Conservation (phyloP, 1,140 invertebrate species). For the Portunus trituberculatus region DNA sequence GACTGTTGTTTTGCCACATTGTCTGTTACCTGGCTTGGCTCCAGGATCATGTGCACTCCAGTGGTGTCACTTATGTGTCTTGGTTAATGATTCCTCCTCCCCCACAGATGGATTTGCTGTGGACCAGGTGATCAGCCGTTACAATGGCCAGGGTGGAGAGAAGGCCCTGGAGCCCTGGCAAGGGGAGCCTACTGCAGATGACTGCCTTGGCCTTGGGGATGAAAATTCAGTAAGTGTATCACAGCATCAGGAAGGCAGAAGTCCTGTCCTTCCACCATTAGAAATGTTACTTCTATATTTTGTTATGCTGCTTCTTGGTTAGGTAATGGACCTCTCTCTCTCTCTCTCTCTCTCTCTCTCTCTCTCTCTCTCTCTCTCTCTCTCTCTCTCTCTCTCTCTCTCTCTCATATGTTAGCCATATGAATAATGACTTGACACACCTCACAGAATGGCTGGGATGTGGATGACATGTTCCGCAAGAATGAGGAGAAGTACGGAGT, state of each 20-base stretch:
- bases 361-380: too few relatives aligned
- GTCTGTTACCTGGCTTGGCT: too few relatives aligned
- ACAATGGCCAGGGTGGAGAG: constrained; percentile 75
- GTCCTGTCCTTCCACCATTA: too few relatives aligned
- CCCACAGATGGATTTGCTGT: constrained; percentile 69
- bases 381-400: too few relatives aligned
- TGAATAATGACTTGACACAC: too few relatives aligned
- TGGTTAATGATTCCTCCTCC: not conserved
- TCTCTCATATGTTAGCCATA: not conserved
- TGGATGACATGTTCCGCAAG: constrained; percentile 95
- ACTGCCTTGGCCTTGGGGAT: constrained; percentile 68
- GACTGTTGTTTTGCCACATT: too few relatives aligned
- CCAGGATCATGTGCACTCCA: too few relatives aligned
- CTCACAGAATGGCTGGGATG: constrained; percentile 94
- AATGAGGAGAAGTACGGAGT: constrained; percentile 95
- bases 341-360: too few relatives aligned
- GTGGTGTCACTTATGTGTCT: too few relatives aligned
- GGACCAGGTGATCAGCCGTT: constrained; percentile 78
- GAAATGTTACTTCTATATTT: too few relatives aligned
- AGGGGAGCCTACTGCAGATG: constrained; percentile 81
- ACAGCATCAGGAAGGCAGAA: not conserved
- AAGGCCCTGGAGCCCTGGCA: constrained; percentile 91
- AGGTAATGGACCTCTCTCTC: too few relatives aligned
- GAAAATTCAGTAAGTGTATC: constrained; percentile 69
- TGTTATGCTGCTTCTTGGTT: too few relatives aligned